Percentiles rank a stretch among this genome's conserved stretches.
These are phyloP conservation scores for Pantherophis vulpinus DNA, from an alignment of 2,797 vertebrate genomes.

Conservation along the genomic window DNA sequence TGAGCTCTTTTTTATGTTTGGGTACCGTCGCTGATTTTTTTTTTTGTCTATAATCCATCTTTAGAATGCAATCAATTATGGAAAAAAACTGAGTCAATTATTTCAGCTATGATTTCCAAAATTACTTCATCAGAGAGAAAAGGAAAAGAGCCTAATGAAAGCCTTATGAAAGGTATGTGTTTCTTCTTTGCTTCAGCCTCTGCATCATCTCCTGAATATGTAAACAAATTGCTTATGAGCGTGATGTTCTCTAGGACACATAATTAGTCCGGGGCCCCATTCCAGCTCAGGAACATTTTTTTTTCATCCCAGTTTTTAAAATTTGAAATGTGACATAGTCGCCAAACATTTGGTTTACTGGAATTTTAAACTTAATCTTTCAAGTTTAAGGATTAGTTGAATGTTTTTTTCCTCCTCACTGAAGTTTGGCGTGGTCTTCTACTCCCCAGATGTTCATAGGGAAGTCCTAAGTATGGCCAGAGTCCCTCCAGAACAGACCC, in stretches of 20 bases:
- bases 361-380: background rate
- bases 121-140: background rate
- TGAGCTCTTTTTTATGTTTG: background rate
- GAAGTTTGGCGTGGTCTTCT: background rate
- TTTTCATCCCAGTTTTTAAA: background rate
- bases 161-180: background rate
- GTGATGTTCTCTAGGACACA: background rate
- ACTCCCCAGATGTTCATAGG: background rate
- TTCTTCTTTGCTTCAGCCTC: slow-evolving; percentile 4
- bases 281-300: background rate
- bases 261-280: background rate
- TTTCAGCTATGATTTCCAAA: background rate
- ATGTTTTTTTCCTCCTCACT: background rate
- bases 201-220: slow-evolving; percentile 1
- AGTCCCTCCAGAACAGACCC: background rate
- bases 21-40: background rate
- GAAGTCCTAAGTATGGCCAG: background rate
- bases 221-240: slow-evolving; percentile 1
- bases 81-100: background rate
- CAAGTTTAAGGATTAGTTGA: background rate
- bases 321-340: background rate
- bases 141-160: background rate
- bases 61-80: background rate
- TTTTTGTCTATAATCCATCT: background rate
- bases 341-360: background rate